Conservation (phyloP, 2,797 vertebrate genomes). For the Eospalax fontanierii region DNA sequence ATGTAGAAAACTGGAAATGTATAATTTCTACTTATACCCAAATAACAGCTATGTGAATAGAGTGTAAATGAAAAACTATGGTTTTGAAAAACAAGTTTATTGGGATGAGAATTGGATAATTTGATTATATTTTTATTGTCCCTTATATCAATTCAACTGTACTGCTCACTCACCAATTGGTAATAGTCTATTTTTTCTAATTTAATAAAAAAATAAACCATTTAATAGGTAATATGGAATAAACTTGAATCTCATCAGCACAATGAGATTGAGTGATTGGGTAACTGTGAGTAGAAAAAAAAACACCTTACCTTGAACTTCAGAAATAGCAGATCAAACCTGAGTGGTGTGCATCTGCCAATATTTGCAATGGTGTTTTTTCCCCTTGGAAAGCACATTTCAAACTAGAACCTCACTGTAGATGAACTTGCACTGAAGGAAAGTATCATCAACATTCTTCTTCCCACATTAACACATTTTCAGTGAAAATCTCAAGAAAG, state of each 20-base stretch:
- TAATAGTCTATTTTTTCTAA: not conserved
- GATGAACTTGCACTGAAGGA: not conserved
- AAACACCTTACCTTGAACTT: not conserved
- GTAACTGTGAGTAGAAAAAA: too few relatives aligned
- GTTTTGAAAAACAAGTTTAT: constrained; percentile 22
- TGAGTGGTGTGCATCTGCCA: not conserved
- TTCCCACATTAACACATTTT: constrained; percentile 38
- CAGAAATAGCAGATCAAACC: not conserved
- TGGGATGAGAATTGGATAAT: constrained; percentile 26
- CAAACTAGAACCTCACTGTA: not conserved
- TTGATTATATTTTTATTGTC: constrained; percentile 40
- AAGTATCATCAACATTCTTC: not conserved
- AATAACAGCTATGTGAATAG: constrained; percentile 55
- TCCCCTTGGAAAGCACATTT: not conserved
- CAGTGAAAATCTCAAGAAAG: constrained; percentile 56
- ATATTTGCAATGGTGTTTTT: not conserved
- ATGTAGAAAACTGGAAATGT: not conserved
- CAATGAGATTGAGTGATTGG: not conserved
- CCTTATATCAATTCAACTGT: not conserved
- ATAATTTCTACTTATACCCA: constrained; percentile 39
- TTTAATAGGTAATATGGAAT: not conserved
- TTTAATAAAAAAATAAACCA: not conserved
- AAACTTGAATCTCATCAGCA: not conserved
- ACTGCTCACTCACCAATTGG: not conserved
- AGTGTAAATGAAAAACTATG: not conserved